Base-by-base conservation (phyloP, 2,113 vertebrate genomes). In the Seriola dumerili region DNA sequence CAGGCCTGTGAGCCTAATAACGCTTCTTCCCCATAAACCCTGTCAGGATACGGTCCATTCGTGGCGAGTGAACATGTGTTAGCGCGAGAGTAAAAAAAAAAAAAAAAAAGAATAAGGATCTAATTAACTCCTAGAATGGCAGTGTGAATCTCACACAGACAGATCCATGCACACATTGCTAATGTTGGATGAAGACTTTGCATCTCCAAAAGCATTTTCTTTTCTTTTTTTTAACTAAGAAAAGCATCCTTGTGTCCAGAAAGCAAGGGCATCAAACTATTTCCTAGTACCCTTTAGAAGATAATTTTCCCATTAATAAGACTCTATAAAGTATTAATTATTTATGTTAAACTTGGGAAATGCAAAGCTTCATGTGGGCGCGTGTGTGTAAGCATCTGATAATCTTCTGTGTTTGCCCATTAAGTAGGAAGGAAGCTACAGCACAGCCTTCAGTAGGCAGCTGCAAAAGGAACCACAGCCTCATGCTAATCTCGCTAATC, bases 31-130 rank as follows among this genome's bases (percentile, higher is more conserved):
- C 77, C 72, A 61, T 89, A 21, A 69, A 78, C 81, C 87, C 92
- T 76, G 64, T 91, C 87, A 90, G 83, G 80, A 76, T 72, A 72
- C 4, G 78, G 72, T 81, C 83, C 87, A 85, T 88, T 85, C 86
- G 69, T 67, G 62, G 72, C 16, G 5, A 62, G 42, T 5, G 71
- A 81, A 66, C 84, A 80, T 70, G 76, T 81, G 83, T 85, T 74
- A 88, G 85, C 69, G 72, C 19, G 14, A 19, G 80, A 67, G 62
- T 86, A 57, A 80, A 29, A 29, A 29, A 29, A 29, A 29, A 29
- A 29, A 29, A 29, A 29, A 23, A 23, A 29, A 29, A 29, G 2
- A 29, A 29, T 2, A 29, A 29, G 75, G 88, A 86, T 82, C 76
- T 83, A 87, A 89, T 93, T 88, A 90, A 82, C 59, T 86, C 61